phyloP scores from a whole-genome alignment of 2,797 vertebrate species.

The Chrosomus eos region DNA sequence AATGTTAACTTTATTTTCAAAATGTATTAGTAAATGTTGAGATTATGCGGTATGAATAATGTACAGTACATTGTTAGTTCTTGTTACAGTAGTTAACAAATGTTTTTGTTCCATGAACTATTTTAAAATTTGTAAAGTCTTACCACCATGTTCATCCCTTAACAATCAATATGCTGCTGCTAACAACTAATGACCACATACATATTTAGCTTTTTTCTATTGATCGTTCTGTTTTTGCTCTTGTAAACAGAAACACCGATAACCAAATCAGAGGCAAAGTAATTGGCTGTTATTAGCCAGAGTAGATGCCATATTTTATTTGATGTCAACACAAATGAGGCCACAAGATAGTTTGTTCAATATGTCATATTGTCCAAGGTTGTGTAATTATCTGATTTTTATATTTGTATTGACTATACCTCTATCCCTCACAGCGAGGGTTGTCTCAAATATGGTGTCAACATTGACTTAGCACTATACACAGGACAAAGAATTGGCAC shows the following conservation, averaged over 20 bases:
- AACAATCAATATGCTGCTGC: not conserved
- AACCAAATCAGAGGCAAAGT: not conserved
- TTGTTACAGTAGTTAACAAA: not conserved
- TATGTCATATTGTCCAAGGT: not conserved
- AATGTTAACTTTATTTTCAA: no score
- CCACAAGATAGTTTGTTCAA: not conserved
- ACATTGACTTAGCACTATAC: not conserved
- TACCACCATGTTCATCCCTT: not conserved
- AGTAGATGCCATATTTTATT: slow-evolving; percentile 7
- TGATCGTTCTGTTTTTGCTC: not conserved
- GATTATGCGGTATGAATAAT: no score
- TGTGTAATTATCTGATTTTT: not conserved
- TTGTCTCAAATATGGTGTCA: not conserved
- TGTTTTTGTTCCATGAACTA: no score
- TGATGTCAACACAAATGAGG: not conserved
- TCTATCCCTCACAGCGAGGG: not conserved
- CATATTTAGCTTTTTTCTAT: not conserved
- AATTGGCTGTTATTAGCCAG: not conserved
- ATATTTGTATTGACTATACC: not conserved
- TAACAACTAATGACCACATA: not conserved
- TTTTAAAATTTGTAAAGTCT: no score
- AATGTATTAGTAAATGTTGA: no score
- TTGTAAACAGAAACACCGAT: not conserved
- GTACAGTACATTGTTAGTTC: not conserved
- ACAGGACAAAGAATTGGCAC: not conserved